Evolutionary conservation across 2,888 invertebrate genomes (phyloP), one percentile per base, ranked within the genome.

Genomic region (Tupiocoris notatus): DNA sequence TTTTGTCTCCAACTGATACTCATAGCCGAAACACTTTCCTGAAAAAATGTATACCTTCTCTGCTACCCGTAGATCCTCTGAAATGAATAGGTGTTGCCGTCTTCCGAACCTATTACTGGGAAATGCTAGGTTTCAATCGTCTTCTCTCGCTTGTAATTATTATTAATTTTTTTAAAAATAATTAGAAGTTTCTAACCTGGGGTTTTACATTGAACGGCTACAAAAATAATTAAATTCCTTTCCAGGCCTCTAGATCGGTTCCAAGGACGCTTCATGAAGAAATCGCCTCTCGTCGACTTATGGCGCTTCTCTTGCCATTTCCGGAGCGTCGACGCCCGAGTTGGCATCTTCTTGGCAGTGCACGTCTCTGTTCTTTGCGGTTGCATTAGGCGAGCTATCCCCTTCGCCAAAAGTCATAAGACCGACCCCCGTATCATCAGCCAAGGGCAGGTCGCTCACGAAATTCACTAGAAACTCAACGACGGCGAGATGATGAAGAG

Each of bases 261-360:
- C 39, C 65, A 65, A 65, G 65, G 65, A 24, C 65, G 39, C 39
- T 12, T 39, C 12, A 39, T 12, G 65, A 65, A 25, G 65, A 65
- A 25, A 25, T 25, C 65, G 25, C 65, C 23, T 17, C 39, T 0
- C 39, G 18, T 24, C 39, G 20, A 25, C n/a, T n/a, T n/a, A 24
- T 39, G n/a, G 65, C 65, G 22, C n/a, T n/a, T n/a, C n/a, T 39
- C 39, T 39, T 65, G 65, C 65, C 39, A 65, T 65, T 65, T 65
- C 65, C 65, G 65, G 39, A 65, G 65, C 65, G 25, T 65, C 39
- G 65, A 65, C 39, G 65, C 18, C 39, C 39, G 39, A 3, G 6
- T 39, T 3, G 3, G n/a, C n/a, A n/a, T 39, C 3, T 7, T 39
- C 39, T 39, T 12, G n/a, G 39, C 39, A 39, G 39, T 39, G 39